phyloP scores from a whole-genome alignment of 2,797 vertebrate species.

The Lagothrix lagotricha region DNA sequence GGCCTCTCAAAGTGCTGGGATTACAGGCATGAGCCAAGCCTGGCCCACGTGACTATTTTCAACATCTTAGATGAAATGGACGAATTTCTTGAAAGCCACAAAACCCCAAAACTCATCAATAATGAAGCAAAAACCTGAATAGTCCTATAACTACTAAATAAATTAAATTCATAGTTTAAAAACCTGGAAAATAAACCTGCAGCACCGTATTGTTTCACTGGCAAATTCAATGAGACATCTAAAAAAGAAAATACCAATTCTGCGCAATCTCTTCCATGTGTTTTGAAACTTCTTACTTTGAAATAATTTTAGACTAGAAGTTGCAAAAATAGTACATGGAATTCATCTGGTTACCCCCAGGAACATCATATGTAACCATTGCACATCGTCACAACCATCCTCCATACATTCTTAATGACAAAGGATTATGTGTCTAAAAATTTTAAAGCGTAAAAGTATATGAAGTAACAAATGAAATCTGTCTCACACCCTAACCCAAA shows the following conservation, averaged over 20 bases:
- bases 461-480: constrained; percentile 12
- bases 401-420: neutral
- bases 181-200: neutral
- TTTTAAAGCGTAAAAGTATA: neutral
- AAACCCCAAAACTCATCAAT: neutral
- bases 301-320: constrained; percentile 38
- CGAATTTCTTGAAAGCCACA: neutral
- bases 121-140: neutral
- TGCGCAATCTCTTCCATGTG: neutral
- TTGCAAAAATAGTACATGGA: neutral
- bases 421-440: neutral
- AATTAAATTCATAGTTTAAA: neutral
- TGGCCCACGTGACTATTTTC: neutral
- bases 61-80: neutral
- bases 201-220: constrained; percentile 23
- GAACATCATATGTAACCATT: neutral
- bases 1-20: no score
- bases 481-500: neutral
- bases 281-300: constrained; percentile 24
- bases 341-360: neutral
- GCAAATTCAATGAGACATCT: constrained; percentile 29
- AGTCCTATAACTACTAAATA: neutral
- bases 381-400: neutral
- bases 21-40: no score
- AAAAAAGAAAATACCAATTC: constrained; percentile 38